Percentiles rank a stretch among this genome's conserved stretches.
Conservation (phyloP, 2,113 vertebrate genomes). For the Porphyrio hochstetteri region DNA sequence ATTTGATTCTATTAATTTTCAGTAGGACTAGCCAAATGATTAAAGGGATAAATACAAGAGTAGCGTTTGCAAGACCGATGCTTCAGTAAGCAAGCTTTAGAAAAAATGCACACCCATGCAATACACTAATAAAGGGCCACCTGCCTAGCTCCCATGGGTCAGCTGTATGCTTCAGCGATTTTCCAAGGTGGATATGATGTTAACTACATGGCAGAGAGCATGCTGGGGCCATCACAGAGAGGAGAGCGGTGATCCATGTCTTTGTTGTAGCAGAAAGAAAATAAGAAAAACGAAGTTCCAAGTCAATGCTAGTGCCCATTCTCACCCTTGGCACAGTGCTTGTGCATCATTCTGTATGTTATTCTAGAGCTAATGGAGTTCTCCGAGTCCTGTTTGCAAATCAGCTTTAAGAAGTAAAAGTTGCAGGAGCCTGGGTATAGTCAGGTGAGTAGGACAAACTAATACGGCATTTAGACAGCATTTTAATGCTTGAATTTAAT, state of each 20-base stretch:
- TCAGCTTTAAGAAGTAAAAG: slow-evolving; percentile 2
- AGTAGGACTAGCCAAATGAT: background rate
- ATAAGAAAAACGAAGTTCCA: slow-evolving; percentile 16
- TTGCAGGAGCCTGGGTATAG: background rate
- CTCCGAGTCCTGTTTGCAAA: slow-evolving; percentile 12
- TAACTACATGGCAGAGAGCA: slow-evolving; percentile 18
- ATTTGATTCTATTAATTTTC: background rate
- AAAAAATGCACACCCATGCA: background rate
- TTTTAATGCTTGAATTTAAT: slow-evolving; percentile 1
- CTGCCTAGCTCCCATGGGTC: background rate
- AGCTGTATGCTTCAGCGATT: background rate
- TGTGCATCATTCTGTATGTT: background rate
- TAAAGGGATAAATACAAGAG: background rate
- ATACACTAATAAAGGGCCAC: background rate
- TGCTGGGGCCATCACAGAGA: background rate
- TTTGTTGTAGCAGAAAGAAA: background rate
- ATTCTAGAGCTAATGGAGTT: background rate
- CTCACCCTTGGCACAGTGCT: background rate
- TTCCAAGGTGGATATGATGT: slow-evolving; percentile 2
- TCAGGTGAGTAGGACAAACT: background rate
- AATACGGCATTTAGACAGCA: background rate
- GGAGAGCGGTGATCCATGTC: background rate
- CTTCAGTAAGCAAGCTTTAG: background rate
- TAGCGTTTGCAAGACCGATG: background rate
- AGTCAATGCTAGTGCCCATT: background rate